Base-by-base conservation (phyloP, 2,888 invertebrate species). In the Tribolium freemani region DNA sequence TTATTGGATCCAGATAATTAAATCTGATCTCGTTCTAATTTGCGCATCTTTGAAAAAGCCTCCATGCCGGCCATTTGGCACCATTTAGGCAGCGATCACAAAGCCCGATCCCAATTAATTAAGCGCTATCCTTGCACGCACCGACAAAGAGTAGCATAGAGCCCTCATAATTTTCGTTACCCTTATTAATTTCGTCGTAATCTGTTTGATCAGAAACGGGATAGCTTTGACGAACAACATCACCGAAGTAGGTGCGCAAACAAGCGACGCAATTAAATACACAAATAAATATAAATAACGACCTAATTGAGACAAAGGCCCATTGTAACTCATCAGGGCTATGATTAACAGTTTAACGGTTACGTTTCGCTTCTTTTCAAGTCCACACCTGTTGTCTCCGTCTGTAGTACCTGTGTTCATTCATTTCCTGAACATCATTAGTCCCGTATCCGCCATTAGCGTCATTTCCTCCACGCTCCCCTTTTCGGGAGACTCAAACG, bases 341-440 rank as follows among this genome's bases (percentile, higher is more conserved):
- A 61, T 72, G 66, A 73, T 76, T 75, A 69, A 73, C 72, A 60
- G 69, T 63, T 73, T 73, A 68, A 75, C 68, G 53, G 48, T 68
- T 64, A 50, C 63, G 64, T 67, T 20, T 50, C 56, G 48, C 56
- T 38, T 53, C 57, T 50, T 64, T 30, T 50, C n/a, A 45, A 69
- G 53, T 70, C 70, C 54, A 57, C 77, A 77, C 75, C 76, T 77
- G 69, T 72, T 72, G 75, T 75, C 70, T 74, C 53, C 63, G 53
- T 70, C 66, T 57, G 44, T 26, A 64, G 67, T 76, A 74, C 75
- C 75, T 75, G 57, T 75, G 57, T 69, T 75, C 74, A 67, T 74
- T 76, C 75, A 75, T 77, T 76, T 77, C 76, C 76, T 70, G 75
- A 73, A 74, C 71, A 72, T 78, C 78, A 71, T 78, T 78, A 77